Evolutionary conservation across 2,113 vertebrate genomes (phyloP), one percentile per base, ranked within the genome.

Genomic region (Colius striatus): DNA sequence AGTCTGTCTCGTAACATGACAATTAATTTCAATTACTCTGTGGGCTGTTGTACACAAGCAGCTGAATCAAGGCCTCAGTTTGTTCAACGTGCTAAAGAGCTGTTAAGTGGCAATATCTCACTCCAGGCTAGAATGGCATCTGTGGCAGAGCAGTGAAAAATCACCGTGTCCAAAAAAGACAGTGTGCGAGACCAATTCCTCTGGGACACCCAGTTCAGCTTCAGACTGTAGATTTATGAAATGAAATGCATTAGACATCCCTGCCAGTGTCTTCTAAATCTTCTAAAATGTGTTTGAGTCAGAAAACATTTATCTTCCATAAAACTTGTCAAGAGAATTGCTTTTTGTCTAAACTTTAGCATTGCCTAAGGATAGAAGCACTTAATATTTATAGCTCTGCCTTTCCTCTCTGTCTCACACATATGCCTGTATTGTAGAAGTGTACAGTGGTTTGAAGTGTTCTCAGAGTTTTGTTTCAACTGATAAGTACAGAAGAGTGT

Each of bases 171-270:
- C 91, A 75, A 34, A 91, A 91, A 87, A 43, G 55, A 50, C 50
- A 72, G 26, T 57, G 66, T 83, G 48, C 68, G 65, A 94, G 45
- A 78, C 68, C 53, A 11, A 48, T 79, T 94, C 85, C 80, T 92
- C 41, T 81, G 95, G 76, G 92, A 96, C 65, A 66, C 63, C n/a
- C 76, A 58, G 58, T 75, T 74, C 87, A 73, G 83, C 92, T 50
- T 70, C 90, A 94, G 45, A 76, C 54, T 87, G 70, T 84, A 65
- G 66, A 89, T 94, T 92, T 93, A 90, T 54, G 80, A 89, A 94
- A 89, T 87, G 5, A 89, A 94, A 84, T 84, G 80, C 58, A 75
- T 96, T 84, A 92, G 61, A 38, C 47, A 29, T 94, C 63, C 71
- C 74, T 53, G 6, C 30, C 58, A 60, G 15, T 19, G 34, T 84